These are phyloP conservation scores for Orcinus orca DNA, from an alignment of 2,113 vertebrate genomes.

Conservation along the genomic window DNA sequence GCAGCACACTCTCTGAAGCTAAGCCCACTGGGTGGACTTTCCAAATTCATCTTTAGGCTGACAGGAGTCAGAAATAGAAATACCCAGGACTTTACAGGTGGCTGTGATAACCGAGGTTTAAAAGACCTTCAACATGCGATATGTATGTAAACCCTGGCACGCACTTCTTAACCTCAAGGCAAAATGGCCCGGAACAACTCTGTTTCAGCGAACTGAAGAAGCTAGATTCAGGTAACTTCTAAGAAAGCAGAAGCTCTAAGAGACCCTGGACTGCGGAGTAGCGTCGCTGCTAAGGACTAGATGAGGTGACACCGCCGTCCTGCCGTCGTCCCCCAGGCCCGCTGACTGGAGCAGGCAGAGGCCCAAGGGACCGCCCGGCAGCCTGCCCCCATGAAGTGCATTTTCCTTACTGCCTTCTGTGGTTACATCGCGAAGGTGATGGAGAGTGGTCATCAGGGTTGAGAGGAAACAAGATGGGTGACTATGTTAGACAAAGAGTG, in stretches of 20 bases:
- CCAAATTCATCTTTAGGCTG: no score
- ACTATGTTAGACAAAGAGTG: neutral
- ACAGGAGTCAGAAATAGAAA: neutral
- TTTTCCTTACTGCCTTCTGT: neutral
- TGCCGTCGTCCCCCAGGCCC: no score
- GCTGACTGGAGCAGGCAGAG: accelerated
- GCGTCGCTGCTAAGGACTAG: neutral
- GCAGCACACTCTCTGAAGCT: neutral
- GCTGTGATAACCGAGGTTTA: accelerated
- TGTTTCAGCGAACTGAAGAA: neutral
- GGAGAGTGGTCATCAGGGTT: neutral
- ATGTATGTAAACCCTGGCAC: neutral
- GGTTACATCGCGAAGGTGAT: neutral
- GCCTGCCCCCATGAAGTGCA: accelerated
- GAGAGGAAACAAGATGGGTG: neutral
- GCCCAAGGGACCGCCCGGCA: neutral
- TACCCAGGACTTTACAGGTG: neutral
- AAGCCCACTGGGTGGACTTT: neutral
- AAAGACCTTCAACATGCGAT: neutral
- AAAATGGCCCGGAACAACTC: neutral
- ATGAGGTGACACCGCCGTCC: accelerated
- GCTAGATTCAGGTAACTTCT: neutral
- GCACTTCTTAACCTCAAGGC: neutral
- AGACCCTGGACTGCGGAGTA: neutral
- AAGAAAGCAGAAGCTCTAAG: neutral